A percentile compares a stretch with the other conserved stretches of the same genome.
Evolutionary conservation across 92 coral and sea anemone genomes (phyloP).

Genomic region (Porites rus): DNA sequence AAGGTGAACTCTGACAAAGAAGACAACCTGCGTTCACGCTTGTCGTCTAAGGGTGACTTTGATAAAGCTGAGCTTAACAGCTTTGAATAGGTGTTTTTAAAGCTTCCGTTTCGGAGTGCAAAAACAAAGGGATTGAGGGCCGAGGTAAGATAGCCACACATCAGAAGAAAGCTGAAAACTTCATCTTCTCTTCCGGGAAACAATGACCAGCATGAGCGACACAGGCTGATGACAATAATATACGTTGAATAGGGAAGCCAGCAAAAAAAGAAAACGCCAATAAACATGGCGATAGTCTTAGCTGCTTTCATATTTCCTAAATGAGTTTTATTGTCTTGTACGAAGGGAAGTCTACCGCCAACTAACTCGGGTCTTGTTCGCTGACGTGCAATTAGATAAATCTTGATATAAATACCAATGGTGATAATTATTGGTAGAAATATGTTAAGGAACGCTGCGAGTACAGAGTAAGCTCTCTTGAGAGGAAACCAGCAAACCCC

Average conservation of each 20-base stretch:
- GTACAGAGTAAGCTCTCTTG: slow-evolving; percentile 26
- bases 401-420: slow-evolving; percentile 59
- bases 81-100: slow-evolving; percentile 61
- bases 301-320: slow-evolving; percentile 74
- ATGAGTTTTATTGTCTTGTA: slow-evolving; percentile 43
- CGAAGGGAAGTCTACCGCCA: neutral
- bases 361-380: neutral
- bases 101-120: slow-evolving; percentile 72
- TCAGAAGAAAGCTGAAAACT: slow-evolving; percentile 44
- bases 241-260: slow-evolving; percentile 70
- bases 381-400: slow-evolving; percentile 58
- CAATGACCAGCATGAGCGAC: neutral
- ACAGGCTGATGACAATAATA: slow-evolving; percentile 54
- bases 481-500: slow-evolving; percentile 60
- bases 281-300: slow-evolving; percentile 67
- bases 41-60: neutral
- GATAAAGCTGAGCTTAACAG: slow-evolving; percentile 10
- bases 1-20: slow-evolving; percentile 1
- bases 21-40: slow-evolving; percentile 30
- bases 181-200: slow-evolving; percentile 20
- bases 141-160: slow-evolving; percentile 78
- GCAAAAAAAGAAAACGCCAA: slow-evolving; percentile 70
- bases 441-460: slow-evolving; percentile 60
- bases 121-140: slow-evolving; percentile 80
- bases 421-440: slow-evolving; percentile 59